A percentile compares a stretch with the other conserved stretches of the same genome.
Conservation (phyloP, 2,797 vertebrate species). For the Sebastes minor region DNA sequence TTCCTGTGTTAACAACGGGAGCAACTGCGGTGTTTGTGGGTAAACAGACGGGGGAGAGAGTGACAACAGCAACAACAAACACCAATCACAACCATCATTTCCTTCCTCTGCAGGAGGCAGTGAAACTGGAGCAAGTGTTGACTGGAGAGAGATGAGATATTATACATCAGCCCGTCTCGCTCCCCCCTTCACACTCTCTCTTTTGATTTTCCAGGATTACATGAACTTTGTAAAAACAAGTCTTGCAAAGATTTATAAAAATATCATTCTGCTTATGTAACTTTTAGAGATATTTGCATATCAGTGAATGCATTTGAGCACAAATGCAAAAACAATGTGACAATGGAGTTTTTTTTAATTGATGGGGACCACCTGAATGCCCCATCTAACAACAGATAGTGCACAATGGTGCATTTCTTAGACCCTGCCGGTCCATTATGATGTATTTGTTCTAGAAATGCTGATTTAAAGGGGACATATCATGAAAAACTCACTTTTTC, state of each 20-base stretch:
- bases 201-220: too few species aligned
- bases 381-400: too few species aligned
- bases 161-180: too few species aligned
- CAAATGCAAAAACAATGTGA: too few species aligned
- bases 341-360: too few species aligned
- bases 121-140: constrained; percentile 67
- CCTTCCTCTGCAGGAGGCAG: constrained; percentile 66
- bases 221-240: neutral
- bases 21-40: constrained; percentile 51
- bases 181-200: too few species aligned
- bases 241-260: neutral
- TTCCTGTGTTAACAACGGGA: neutral
- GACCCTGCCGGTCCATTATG: too few species aligned
- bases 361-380: too few species aligned
- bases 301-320: neutral
- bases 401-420: too few species aligned
- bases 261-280: neutral
- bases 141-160: constrained; percentile 26
- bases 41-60: constrained; percentile 60
- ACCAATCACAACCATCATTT: constrained; percentile 38
- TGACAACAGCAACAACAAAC: constrained; percentile 43
- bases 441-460: neutral
- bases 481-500: too few species aligned
- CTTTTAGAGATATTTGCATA: neutral
- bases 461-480: too few species aligned